phyloP scores from a whole-genome alignment of 2,888 invertebrate genomes.

The Cynaeus angustus region DNA sequence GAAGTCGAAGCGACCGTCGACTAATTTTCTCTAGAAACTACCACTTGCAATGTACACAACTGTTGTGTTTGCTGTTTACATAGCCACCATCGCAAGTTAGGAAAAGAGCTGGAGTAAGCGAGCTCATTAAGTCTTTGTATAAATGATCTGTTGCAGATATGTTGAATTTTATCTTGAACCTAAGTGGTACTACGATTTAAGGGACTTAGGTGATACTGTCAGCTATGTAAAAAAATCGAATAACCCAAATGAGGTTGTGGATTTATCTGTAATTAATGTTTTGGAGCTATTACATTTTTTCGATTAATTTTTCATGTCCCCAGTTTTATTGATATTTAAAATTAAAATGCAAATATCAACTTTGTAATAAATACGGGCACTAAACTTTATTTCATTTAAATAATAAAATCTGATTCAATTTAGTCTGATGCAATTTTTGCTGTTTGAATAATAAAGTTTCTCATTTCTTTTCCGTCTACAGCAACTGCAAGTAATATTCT shows the following conservation, averaged over 20 bases:
- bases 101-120: conserved; percentile 28
- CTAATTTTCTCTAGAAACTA: conserved; percentile 3
- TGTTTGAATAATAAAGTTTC: not conserved
- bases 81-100: conserved; percentile 27
- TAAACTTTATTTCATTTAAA: conserved; percentile 8
- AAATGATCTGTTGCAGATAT: conserved; percentile 24
- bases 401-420: not conserved
- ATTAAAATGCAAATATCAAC: too few relatives aligned
- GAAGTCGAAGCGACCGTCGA: not conserved
- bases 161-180: conserved; percentile 14
- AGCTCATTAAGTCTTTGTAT: conserved; percentile 38
- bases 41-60: conserved; percentile 30
- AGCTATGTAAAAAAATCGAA: too few relatives aligned
- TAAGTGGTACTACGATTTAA: conserved; percentile 2
- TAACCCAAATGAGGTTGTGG: too few relatives aligned
- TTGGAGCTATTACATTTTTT: too few relatives aligned
- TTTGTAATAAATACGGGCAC: too few relatives aligned
- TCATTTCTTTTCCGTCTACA: not conserved
- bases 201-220: too few relatives aligned
- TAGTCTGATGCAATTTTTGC: not conserved
- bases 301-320: not conserved
- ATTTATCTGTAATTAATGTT: too few relatives aligned
- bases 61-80: conserved; percentile 32
- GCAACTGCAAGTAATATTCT: conserved; percentile 14
- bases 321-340: too few relatives aligned